Base-by-base conservation (phyloP, 64 coral and sea anemone genomes). In the Stylophora pistillata region DNA sequence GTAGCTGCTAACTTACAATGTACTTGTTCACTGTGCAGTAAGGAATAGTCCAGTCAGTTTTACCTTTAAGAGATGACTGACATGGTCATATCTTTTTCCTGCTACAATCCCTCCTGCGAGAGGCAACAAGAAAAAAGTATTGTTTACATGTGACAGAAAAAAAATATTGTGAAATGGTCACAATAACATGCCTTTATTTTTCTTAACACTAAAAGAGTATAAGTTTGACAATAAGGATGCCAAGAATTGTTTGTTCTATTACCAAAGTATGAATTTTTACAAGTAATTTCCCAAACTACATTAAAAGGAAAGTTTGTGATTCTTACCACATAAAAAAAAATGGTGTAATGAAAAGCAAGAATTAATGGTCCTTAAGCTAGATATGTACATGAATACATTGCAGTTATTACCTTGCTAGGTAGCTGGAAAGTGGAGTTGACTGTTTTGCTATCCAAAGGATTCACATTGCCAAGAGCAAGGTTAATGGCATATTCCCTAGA, bases 381-480 rank as follows among this genome's bases (percentile, higher is more conserved):
- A 3, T 23, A 71, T 71, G 68, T 3, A 71, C 68, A 71, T 71
- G 68, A 23, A 71, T 71, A 3, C 68, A 71, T n/a, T 1, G 26
- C 1, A 15, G 26, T 15, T 71, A 29, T 71, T 71, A 71, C 68
- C 68, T 71, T 71, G 68, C 68, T 71, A 71, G 68, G 68, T 10
- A 1, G 68, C 68, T 71, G 68, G 68, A 71, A 71, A 71, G 68
- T 71, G 68, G 68, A 71, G 68, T 71, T 71, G 68, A 23, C 68
- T 71, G 68, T 71, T 23, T 13, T 71, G 68, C 68, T 71, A 71
- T 29, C 68, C 10, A 29, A 71, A 71, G 68, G 68, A 71, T 71
- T 71, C 68, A 71, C 68, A 71, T 71, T 29, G 68, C 21, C 68
- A n/a, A 71, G 1, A 71, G 68, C 68, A 71, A 71, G 21, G 26